These are phyloP conservation scores for Sphenodon punctatus DNA, from an alignment of 2,797 vertebrate genomes.

Conservation along the genomic window DNA sequence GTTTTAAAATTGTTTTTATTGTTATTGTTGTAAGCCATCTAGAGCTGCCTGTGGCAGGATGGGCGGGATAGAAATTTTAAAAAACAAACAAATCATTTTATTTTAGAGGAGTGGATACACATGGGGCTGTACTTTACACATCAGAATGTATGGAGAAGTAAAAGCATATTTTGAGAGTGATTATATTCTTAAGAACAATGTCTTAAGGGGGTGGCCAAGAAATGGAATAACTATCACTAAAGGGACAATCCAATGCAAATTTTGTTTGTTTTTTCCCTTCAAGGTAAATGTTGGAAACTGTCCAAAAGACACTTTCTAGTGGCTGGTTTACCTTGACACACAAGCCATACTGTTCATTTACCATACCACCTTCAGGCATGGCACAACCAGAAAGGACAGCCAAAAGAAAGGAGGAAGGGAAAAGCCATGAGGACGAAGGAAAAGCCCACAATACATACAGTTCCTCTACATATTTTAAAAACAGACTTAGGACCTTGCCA, in stretches of 20 bases:
- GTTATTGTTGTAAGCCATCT: too few species aligned
- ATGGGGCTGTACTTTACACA: neutral
- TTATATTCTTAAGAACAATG: neutral
- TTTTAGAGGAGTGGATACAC: neutral
- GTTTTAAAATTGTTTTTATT: too few species aligned
- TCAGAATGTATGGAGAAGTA: neutral
- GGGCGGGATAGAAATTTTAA: too few species aligned
- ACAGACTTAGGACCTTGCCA: too few species aligned
- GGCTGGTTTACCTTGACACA: neutral
- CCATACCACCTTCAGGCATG: neutral
- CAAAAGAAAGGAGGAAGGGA: neutral
- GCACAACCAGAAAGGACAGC: neutral
- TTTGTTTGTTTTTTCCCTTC: neutral
- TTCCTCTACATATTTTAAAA: too few species aligned
- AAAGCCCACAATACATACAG: neutral
- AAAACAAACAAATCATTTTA: too few species aligned
- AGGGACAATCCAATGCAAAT: neutral
- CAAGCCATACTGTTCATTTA: neutral
- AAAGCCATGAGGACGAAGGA: neutral
- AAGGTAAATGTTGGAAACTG: neutral
- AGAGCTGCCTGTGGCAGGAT: too few species aligned
- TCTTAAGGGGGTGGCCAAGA: too few species aligned
- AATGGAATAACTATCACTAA: too few species aligned
- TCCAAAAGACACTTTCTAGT: neutral
- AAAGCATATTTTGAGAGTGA: neutral